A percentile compares a stretch with the other conserved stretches of the same genome.
phyloP scores from a whole-genome alignment of 2,113 vertebrate genomes.

The Thymallus thymallus region DNA sequence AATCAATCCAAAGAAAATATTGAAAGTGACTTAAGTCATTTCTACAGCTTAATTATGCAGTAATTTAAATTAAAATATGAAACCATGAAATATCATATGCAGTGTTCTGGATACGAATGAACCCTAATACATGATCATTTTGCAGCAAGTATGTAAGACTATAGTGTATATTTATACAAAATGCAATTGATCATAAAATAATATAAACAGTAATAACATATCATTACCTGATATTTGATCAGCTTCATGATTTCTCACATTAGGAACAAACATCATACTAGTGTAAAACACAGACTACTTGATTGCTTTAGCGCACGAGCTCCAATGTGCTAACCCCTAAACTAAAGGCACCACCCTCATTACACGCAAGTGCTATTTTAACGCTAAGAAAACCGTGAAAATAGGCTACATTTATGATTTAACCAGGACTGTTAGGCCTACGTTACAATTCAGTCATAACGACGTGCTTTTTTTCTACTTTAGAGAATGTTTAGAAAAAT shows the following conservation, averaged over 20 bases:
- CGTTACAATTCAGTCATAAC: slow-evolving; percentile 14
- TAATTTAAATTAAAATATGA: background rate
- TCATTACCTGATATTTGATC: background rate
- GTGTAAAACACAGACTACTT: slow-evolving; percentile 3
- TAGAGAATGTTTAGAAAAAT: slow-evolving; percentile 32
- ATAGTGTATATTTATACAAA: background rate
- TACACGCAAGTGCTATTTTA: slow-evolving; percentile 51
- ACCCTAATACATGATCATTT: no score
- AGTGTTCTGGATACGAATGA: background rate
- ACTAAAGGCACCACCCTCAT: slow-evolving; percentile 47
- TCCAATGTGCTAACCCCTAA: slow-evolving; percentile 33
- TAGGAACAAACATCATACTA: background rate
- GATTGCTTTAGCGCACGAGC: slow-evolving; percentile 39
- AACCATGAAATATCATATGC: background rate
- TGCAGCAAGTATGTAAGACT: background rate
- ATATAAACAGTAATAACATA: background rate
- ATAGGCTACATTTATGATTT: slow-evolving; percentile 31
- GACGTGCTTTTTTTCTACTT: background rate
- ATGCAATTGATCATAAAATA: background rate
- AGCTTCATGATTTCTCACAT: background rate
- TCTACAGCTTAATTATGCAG: background rate
- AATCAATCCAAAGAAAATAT: background rate
- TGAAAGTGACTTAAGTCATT: background rate
- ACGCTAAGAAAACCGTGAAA: slow-evolving; percentile 60
- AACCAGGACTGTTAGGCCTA: background rate